phyloP scores from a whole-genome alignment of 1,140 invertebrate species.

The Gryllus bimaculatus region DNA sequence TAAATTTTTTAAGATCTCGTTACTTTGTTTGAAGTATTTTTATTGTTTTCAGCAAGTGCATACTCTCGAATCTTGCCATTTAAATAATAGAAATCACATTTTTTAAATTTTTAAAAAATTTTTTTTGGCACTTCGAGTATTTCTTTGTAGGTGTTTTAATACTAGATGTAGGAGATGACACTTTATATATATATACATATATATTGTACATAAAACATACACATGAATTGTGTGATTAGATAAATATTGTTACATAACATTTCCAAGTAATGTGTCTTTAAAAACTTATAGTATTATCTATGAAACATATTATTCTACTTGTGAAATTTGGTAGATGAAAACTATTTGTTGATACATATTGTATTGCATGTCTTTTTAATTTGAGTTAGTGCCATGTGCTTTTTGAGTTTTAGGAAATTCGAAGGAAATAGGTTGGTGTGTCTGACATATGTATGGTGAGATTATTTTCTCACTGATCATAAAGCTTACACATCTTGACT shows the following conservation, averaged over 20 bases:
- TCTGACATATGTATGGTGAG: neutral
- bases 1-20: neutral
- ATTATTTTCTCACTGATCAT: neutral
- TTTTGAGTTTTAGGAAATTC: neutral
- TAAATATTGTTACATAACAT: slow-evolving; percentile 15
- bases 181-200: slow-evolving; percentile 7
- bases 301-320: slow-evolving; percentile 1
- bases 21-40: neutral
- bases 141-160: neutral
- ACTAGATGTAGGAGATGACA: neutral
- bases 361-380: slow-evolving; percentile 6
- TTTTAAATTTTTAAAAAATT: neutral
- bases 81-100: neutral
- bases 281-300: slow-evolving; percentile 10
- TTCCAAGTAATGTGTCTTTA: slow-evolving; percentile 16
- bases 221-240: slow-evolving; percentile 7
- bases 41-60: neutral
- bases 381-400: slow-evolving; percentile 6
- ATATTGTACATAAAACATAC: slow-evolving; percentile 14
- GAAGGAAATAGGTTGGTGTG: slow-evolving; percentile 1
- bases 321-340: slow-evolving; percentile 7
- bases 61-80: neutral
- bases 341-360: neutral
- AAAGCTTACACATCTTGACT: neutral
- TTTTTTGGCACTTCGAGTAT: slow-evolving; percentile 10